Conservation (phyloP, 2,888 invertebrate genomes). For the Cryptus armator region DNA sequence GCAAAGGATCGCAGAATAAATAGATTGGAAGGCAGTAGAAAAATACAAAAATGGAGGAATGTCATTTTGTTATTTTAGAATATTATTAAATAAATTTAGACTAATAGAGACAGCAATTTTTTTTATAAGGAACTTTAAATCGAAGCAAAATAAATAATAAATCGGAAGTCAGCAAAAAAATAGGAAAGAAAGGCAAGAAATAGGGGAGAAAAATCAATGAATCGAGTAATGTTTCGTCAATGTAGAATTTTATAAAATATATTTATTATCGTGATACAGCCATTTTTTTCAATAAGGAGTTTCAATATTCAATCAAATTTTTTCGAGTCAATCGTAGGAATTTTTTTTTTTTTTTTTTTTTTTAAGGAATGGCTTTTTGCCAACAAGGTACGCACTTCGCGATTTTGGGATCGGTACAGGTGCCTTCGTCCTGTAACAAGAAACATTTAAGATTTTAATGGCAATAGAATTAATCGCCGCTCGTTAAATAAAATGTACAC, state of each 20-base stretch:
- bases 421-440: conserved; percentile 68
- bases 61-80: too few species aligned
- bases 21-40: too few species aligned
- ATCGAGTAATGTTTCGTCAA: too few species aligned
- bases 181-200: too few species aligned
- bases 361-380: conserved; percentile 41
- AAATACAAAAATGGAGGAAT: too few species aligned
- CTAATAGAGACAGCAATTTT: too few species aligned
- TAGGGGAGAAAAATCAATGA: too few species aligned
- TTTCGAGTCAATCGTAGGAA: background rate
- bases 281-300: background rate
- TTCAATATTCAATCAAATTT: background rate
- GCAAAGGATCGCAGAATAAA: too few species aligned
- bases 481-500: background rate
- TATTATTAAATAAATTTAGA: too few species aligned
- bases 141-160: too few species aligned
- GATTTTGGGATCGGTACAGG: conserved; percentile 63
- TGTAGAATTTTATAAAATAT: background rate
- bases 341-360: background rate
- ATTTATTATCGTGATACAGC: background rate
- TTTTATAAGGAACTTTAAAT: too few species aligned
- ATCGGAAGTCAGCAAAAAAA: too few species aligned
- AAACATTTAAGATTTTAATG: conserved; percentile 13
- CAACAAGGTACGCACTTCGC: conserved; percentile 71
- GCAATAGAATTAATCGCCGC: background rate